Percentiles rank a stretch among this genome's conserved stretches.
These are phyloP conservation scores for Pangasius krempfi DNA, from an alignment of 2,797 vertebrate species.

Conservation along the genomic window DNA sequence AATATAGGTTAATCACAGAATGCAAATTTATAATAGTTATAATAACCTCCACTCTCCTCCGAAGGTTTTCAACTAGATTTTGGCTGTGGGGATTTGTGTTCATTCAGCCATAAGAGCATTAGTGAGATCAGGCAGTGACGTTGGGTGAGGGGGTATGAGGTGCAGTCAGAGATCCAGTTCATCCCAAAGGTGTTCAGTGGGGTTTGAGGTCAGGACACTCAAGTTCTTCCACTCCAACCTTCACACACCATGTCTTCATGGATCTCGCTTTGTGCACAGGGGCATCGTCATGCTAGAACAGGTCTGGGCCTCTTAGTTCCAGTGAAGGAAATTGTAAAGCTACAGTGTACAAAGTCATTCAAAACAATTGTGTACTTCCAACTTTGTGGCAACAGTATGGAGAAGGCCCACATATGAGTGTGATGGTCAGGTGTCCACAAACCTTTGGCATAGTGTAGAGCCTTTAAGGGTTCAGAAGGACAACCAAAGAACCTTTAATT, in stretches of 20 bases:
- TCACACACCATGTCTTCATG: neutral
- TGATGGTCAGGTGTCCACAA: neutral
- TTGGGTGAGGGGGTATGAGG: neutral
- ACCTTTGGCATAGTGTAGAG: neutral
- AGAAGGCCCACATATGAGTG: neutral
- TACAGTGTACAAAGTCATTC: neutral
- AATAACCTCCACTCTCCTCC: neutral
- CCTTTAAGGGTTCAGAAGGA: neutral
- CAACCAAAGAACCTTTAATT: neutral
- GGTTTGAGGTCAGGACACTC: neutral
- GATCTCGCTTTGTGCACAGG: neutral
- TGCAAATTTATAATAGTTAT: neutral
- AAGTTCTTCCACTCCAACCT: neutral
- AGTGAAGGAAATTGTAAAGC: neutral
- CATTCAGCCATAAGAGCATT: neutral
- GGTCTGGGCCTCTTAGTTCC: neutral
- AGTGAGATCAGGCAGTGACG: neutral
- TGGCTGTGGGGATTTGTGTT: neutral
- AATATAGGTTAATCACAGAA: slow-evolving; percentile 5
- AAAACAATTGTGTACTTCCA: neutral
- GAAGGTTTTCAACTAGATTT: too few relatives aligned
- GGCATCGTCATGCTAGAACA: neutral
- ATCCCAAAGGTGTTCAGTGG: neutral
- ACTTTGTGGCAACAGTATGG: neutral
- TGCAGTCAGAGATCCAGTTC: neutral